phyloP scores from a whole-genome alignment of 1,140 invertebrate genomes.

The Chlorops oryzae region DNA sequence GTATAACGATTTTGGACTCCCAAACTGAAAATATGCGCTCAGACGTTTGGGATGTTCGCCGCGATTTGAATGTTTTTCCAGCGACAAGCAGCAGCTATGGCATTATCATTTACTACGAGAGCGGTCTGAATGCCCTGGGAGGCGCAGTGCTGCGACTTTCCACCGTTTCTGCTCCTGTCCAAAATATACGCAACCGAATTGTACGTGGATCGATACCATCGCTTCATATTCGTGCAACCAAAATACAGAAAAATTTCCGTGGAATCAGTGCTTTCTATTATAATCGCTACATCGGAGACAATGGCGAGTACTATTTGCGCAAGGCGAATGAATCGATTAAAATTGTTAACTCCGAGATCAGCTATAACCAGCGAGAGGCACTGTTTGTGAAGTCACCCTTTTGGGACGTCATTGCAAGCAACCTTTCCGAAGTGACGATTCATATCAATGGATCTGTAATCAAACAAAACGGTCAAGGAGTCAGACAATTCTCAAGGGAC shows the following conservation, averaged over 20 bases:
- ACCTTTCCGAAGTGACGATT: slow-evolving; percentile 76
- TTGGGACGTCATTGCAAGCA: slow-evolving; percentile 74
- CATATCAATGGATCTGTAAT: slow-evolving; percentile 81
- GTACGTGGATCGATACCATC: slow-evolving; percentile 71
- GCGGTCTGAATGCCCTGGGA: slow-evolving; percentile 70
- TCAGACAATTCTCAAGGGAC: slow-evolving; percentile 83
- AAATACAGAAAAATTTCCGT: slow-evolving; percentile 72
- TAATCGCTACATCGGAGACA: slow-evolving; percentile 77
- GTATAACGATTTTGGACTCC: slow-evolving; percentile 70
- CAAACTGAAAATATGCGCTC: slow-evolving; percentile 56
- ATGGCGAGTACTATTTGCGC: slow-evolving; percentile 75
- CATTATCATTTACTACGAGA: slow-evolving; percentile 74
- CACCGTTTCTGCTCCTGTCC: slow-evolving; percentile 62
- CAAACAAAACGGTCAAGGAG: slow-evolving; percentile 75
- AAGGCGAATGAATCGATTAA: slow-evolving; percentile 84
- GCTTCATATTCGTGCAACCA: slow-evolving; percentile 61
- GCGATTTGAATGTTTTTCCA: slow-evolving; percentile 81
- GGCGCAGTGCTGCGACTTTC: slow-evolving; percentile 77
- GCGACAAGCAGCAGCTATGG: slow-evolving; percentile 77
- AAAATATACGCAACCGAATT: slow-evolving; percentile 63
- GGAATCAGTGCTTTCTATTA: slow-evolving; percentile 84
- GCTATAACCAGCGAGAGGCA: slow-evolving; percentile 71
- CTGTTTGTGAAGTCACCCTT: slow-evolving; percentile 75
- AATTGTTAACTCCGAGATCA: slow-evolving; percentile 71
- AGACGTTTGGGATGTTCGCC: slow-evolving; percentile 68